phyloP scores from a whole-genome alignment of 2,113 vertebrate genomes.

The Microcebus tavaratra region DNA sequence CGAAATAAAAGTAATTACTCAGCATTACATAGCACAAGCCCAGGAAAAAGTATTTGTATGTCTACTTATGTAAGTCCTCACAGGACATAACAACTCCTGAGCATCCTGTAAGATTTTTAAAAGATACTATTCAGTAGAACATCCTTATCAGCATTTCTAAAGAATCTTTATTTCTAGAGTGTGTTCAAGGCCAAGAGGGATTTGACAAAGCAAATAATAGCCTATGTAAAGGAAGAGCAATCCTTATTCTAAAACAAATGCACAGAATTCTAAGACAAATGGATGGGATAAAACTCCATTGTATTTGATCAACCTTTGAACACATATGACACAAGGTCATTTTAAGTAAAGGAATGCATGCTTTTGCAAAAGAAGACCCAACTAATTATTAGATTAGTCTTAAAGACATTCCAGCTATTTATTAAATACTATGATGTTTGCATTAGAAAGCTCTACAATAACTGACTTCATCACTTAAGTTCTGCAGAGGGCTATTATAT shows the following conservation, averaged over 20 bases:
- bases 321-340: background rate
- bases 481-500: background rate
- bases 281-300: background rate
- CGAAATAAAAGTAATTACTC: background rate
- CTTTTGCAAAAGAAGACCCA: background rate
- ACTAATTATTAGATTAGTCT: background rate
- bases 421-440: background rate
- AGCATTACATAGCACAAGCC: background rate
- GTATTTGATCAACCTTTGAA: background rate
- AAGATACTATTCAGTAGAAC: background rate
- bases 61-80: background rate
- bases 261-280: background rate
- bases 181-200: background rate
- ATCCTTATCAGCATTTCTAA: conserved; percentile 9
- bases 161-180: background rate
- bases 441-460: background rate
- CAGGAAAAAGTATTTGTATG: background rate
- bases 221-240: background rate
- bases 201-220: conserved; percentile 44
- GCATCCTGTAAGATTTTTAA: background rate
- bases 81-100: background rate
- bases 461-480: background rate
- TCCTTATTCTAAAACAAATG: conserved; percentile 44
- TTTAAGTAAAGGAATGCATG: background rate
- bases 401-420: background rate